These are phyloP conservation scores for Gadus macrocephalus DNA, from an alignment of 2,113 vertebrate genomes.

Conservation along the genomic window DNA sequence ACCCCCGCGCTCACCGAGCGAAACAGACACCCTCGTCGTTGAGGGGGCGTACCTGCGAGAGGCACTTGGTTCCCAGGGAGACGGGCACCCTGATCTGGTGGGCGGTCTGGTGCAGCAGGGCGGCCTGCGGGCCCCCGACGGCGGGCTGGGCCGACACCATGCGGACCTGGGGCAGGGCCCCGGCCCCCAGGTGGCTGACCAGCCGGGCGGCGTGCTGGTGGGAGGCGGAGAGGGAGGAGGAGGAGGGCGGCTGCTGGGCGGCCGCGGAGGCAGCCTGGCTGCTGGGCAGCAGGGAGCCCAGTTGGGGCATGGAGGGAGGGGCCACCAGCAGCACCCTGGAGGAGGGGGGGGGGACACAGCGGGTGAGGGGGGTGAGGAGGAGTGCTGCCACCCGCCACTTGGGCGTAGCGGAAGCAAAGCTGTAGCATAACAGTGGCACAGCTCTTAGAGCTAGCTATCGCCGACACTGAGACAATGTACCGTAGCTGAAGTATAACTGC, in stretches of 20 bases:
- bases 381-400: too few relatives aligned
- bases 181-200: constrained; percentile 74
- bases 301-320: constrained; percentile 87
- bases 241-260: constrained; percentile 67
- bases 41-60: constrained; percentile 79
- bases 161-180: constrained; percentile 85
- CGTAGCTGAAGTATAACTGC: too few relatives aligned
- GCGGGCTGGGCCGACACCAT: constrained; percentile 84
- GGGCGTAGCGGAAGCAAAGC: too few relatives aligned
- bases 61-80: constrained; percentile 79
- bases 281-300: constrained; percentile 83
- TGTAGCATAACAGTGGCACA: too few relatives aligned
- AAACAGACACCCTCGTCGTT: background rate
- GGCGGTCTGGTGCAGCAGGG: constrained; percentile 73
- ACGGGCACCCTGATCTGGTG: constrained; percentile 88
- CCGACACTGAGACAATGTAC: too few relatives aligned
- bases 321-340: constrained; percentile 88
- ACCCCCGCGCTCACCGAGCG: too few relatives aligned
- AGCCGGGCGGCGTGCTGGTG: constrained; percentile 72
- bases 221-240: too few relatives aligned
- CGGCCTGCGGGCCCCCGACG: constrained; percentile 70
- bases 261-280: constrained; percentile 69
- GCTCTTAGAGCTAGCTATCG: background rate
- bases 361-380: background rate
- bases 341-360: background rate